phyloP scores from a whole-genome alignment of 2,797 vertebrate species.

The Hipposideros larvatus region DNA sequence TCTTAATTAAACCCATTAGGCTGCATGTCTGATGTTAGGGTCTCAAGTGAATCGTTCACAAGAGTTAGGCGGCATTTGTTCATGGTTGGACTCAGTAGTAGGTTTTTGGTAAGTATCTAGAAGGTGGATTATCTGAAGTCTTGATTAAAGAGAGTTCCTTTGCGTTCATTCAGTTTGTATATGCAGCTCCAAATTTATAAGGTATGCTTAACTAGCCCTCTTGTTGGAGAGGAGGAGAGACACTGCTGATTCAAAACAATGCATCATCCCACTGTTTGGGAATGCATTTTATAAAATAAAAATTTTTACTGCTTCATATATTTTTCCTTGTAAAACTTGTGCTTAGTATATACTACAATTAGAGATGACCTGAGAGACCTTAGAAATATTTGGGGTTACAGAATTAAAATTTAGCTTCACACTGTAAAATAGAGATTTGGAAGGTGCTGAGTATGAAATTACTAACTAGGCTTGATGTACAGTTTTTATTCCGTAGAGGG shows the following conservation, averaged over 20 bases:
- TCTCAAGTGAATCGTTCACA: not conserved
- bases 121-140: slow-evolving; percentile 12
- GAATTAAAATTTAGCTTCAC: not conserved
- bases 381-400: not conserved
- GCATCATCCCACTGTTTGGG: not conserved
- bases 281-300: not conserved
- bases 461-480: not conserved
- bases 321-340: not conserved
- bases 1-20: not conserved
- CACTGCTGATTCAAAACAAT: not conserved
- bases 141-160: not conserved
- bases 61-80: not conserved
- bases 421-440: not conserved
- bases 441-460: not conserved
- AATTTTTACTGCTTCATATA: not conserved
- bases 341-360: not conserved
- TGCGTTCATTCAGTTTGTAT: not conserved
- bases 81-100: not conserved
- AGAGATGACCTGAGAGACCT: not conserved
- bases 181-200: not conserved
- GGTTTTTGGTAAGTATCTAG: not conserved
- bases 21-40: not conserved
- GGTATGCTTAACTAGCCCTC: no score
- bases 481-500: not conserved
- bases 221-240: not conserved